Evolutionary conservation across 2,888 invertebrate species (phyloP).

Genomic region (Toxonevra muliebris): DNA sequence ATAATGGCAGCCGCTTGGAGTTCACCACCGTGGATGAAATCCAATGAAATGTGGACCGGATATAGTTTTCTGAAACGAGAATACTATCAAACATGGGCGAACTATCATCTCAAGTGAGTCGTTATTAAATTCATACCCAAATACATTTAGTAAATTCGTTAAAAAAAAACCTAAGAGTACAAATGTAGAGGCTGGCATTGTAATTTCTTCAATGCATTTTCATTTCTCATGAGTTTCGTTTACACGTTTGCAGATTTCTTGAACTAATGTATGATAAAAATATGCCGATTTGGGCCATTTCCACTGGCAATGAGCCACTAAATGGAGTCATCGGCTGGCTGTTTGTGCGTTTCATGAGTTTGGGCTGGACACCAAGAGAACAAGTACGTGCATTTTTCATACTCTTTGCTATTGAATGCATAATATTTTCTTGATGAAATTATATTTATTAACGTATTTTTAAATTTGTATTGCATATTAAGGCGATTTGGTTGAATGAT

Average conservation of each 20-base stretch:
- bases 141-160: neutral
- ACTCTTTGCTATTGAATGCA: neutral
- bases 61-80: conserved; percentile 68
- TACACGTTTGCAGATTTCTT: conserved; percentile 63
- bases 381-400: conserved; percentile 59
- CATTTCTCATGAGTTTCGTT: neutral
- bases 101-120: conserved; percentile 78
- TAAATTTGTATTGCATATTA: conserved; percentile 36
- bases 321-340: conserved; percentile 71
- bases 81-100: conserved; percentile 82
- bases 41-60: conserved; percentile 69
- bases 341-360: conserved; percentile 73
- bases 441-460: conserved; percentile 14
- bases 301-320: conserved; percentile 90
- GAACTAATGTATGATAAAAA: conserved; percentile 77
- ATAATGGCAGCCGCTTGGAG: conserved; percentile 69
- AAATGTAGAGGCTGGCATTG: too few species aligned
- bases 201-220: neutral
- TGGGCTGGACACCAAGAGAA: conserved; percentile 78
- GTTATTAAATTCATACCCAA: neutral
- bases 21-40: conserved; percentile 79
- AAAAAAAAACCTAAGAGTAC: conserved; percentile 11
- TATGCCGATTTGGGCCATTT: conserved; percentile 82
- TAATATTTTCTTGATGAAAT: neutral
- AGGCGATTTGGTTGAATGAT: conserved; percentile 76